A percentile compares a stretch with the other conserved stretches of the same genome.
These are phyloP conservation scores for Alligator mississippiensis DNA, from an alignment of 2,113 vertebrate genomes.

Conservation along the genomic window DNA sequence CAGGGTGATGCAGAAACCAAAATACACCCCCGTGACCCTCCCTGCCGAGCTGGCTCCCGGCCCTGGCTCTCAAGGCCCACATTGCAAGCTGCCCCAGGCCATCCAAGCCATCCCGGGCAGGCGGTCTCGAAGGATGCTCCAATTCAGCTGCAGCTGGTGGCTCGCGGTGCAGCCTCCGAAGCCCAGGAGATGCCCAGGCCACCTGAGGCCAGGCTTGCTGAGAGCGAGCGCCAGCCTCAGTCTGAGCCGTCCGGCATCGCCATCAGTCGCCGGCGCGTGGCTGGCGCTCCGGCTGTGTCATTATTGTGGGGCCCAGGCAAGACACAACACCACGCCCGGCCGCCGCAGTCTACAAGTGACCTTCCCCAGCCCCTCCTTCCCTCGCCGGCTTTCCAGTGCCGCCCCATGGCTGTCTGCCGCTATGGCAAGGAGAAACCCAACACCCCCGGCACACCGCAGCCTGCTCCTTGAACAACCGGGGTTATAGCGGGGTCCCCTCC, in stretches of 20 bases:
- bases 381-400: constrained; percentile 30
- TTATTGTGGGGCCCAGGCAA: neutral
- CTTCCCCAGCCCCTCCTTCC: neutral
- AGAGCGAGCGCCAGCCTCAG: no score
- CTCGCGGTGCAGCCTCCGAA: neutral
- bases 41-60: neutral
- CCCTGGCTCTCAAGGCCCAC: neutral
- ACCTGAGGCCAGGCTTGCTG: no score
- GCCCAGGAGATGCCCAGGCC: neutral
- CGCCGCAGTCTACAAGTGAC: neutral
- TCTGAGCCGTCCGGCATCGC: neutral
- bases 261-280: no score
- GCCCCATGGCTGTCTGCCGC: neutral
- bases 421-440: neutral
- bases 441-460: neutral
- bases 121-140: neutral
- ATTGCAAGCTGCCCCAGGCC: neutral
- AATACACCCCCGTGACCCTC: rapidly evolving
- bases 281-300: neutral
- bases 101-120: neutral
- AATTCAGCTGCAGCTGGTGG: neutral
- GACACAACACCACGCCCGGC: neutral
- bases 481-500: no score
- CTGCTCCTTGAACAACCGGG: neutral
- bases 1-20: neutral